Evolutionary conservation across 1,140 invertebrate genomes (phyloP).

Genomic region (Delia radicum): DNA sequence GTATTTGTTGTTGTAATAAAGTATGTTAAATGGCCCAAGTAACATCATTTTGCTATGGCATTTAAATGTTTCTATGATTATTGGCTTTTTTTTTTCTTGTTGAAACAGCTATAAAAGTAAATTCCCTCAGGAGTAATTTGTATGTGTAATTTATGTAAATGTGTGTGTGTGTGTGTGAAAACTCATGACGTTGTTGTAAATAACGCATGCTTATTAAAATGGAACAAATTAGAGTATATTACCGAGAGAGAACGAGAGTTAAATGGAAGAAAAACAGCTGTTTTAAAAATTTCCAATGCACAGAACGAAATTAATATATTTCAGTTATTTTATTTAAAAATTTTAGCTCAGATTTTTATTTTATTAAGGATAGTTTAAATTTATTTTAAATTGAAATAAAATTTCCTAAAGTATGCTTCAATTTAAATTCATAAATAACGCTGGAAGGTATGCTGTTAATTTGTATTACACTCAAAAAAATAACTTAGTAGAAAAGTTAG

Average conservation of each 20-base stretch:
- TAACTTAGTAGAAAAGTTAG: too few relatives aligned
- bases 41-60: background rate
- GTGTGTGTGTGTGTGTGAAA: background rate
- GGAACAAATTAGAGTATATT: background rate
- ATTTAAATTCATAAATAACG: too few relatives aligned
- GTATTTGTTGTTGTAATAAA: background rate
- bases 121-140: background rate
- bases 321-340: too few relatives aligned
- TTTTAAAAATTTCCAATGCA: conserved; percentile 5
- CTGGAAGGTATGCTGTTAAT: too few relatives aligned
- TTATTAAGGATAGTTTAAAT: too few relatives aligned
- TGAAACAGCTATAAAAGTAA: too few relatives aligned
- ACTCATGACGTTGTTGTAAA: background rate
- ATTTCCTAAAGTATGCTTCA: too few relatives aligned
- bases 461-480: too few relatives aligned
- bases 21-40: conserved; percentile 11
- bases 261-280: background rate
- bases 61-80: too few relatives aligned
- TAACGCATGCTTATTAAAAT: background rate
- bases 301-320: background rate
- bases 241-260: background rate
- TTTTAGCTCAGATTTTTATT: too few relatives aligned
- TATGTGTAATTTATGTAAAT: background rate
- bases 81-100: too few relatives aligned
- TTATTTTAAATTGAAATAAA: too few relatives aligned